Evolutionary conservation across 1,140 invertebrate genomes (phyloP), one percentile per base, ranked within the genome.

Genomic region (Acromyrmex charruanus): DNA sequence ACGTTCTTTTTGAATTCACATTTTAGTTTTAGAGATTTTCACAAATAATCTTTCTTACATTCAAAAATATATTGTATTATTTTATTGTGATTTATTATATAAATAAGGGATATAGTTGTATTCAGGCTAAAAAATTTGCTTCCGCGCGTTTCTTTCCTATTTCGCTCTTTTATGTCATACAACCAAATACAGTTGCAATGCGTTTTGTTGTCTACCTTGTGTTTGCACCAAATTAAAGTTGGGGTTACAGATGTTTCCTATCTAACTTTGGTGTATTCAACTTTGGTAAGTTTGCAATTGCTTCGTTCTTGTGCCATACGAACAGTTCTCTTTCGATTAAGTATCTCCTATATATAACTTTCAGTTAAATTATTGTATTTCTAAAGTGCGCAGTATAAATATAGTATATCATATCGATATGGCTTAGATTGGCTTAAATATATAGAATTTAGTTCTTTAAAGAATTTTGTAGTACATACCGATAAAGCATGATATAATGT

Each of bases 241-340:
- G 55, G 55, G 55, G 18, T 84, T 84, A 84, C 80, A 35, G 55
- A 84, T 84, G 69, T 84, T 84, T 84, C 80, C 55, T 84, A 84
- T 84, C 39, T 84, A 84, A 75, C 80, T 82, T 82, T 28, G 68
- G 25, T 59, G 35, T 49, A 51, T 69, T 84, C 68, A 59, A 82
- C 68, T 82, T 84, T 7, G 55, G 25, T 49, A 74, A 84, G 69
- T 75, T 74, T 49, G 68, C 53, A 59, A 82, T 82, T 74, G 69
- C 39, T 74, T 75, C 39, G 55, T 84, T 84, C 39, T 75, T 84
- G 69, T 39, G 39, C 39, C 18, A 49, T 61, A 28, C 39, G 44
- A 84, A 61, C 68, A 59, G 21, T 31, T 59, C 53, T 35, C 53
- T 74, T 74, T 59, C 69, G 53, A 84, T 84, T 84, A 75, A 84